Percentiles rank a stretch among this genome's conserved stretches.
phyloP scores from a whole-genome alignment of 2,797 vertebrate species.

The Lerista edwardsae region DNA sequence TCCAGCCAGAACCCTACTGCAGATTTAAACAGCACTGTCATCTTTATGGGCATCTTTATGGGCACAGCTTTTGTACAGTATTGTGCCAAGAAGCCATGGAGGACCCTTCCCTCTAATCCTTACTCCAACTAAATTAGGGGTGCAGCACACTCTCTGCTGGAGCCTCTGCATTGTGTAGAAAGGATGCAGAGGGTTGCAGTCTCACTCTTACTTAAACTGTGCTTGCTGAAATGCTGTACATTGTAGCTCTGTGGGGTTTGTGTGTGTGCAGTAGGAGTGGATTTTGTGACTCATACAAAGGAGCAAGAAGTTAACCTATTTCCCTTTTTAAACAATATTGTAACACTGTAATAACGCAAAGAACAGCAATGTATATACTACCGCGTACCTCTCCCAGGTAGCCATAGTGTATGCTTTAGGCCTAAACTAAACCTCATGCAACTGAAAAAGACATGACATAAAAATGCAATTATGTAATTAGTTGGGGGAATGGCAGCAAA shows the following conservation, averaged over 20 bases:
- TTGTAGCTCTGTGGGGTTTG: neutral
- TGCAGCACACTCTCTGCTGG: too few species aligned
- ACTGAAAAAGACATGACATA: conserved; percentile 34
- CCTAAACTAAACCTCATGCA: conserved; percentile 42
- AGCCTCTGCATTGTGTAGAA: neutral
- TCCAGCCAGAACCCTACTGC: too few species aligned
- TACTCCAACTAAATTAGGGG: neutral
- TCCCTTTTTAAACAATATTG: neutral
- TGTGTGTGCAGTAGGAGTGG: accelerated
- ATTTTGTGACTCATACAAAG: neutral
- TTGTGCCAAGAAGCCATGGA: too few species aligned
- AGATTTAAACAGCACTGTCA: too few species aligned
- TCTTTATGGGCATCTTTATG: too few species aligned
- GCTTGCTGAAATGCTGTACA: neutral
- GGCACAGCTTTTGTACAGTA: too few species aligned
- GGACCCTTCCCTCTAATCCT: neutral
- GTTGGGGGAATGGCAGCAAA: too few species aligned
- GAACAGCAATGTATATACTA: neutral
- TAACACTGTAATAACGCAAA: conserved; percentile 28
- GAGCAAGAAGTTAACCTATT: neutral
- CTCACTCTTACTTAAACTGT: neutral
- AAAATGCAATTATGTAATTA: conserved; percentile 35
- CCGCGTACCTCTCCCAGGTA: conserved; percentile 4
- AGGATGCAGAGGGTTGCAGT: neutral
- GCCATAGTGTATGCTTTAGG: conserved; percentile 33